Evolutionary conservation across 2,113 vertebrate species (phyloP).

Genomic region (Rallus limicola): DNA sequence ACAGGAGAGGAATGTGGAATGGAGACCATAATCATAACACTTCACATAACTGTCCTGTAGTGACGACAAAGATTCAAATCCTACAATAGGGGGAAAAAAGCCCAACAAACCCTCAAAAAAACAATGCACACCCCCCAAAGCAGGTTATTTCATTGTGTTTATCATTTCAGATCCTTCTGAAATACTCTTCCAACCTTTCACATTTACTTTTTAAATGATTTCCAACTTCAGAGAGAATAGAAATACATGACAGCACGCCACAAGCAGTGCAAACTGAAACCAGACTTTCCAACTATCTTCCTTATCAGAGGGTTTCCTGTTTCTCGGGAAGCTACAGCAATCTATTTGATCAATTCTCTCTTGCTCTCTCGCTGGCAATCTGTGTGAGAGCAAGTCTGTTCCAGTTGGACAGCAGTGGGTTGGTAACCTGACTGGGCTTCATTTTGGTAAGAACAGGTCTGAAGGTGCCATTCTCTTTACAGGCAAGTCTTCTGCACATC

Average conservation of each 20-base stretch:
- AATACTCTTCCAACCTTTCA: neutral
- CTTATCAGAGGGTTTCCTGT: neutral
- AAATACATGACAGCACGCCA: neutral
- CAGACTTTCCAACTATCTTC: neutral
- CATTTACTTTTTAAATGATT: neutral
- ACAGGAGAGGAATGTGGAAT: neutral
- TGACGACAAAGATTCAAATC: neutral
- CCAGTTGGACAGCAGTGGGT: neutral
- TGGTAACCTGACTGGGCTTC: neutral
- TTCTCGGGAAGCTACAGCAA: neutral
- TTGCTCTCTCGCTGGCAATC: neutral
- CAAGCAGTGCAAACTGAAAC: neutral
- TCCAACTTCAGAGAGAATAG: neutral
- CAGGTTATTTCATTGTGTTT: no score
- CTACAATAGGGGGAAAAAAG: neutral
- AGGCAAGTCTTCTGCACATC: neutral
- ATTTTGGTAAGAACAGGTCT: fast-evolving
- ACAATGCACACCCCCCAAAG: neutral
- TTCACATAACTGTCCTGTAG: neutral
- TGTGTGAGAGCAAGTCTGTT: neutral
- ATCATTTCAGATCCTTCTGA: neutral
- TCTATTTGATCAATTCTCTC: neutral
- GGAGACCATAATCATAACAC: neutral
- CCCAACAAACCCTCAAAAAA: neutral
- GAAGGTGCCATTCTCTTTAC: neutral